These are phyloP conservation scores for Drosophila paracracens DNA, from an alignment of 2,888 invertebrate genomes.

Conservation along the genomic window DNA sequence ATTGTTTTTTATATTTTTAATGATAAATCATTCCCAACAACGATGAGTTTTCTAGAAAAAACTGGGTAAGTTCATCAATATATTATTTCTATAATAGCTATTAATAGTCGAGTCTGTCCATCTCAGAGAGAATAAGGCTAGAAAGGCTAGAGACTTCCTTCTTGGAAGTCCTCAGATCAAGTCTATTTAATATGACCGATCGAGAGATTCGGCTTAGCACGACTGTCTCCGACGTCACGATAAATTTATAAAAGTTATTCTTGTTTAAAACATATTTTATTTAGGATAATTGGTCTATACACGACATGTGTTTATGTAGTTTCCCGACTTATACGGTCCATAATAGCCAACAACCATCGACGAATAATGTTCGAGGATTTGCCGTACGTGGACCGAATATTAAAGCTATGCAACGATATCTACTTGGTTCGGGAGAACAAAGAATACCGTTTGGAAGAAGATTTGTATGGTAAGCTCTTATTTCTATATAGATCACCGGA, in stretches of 20 bases:
- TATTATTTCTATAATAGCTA: background rate
- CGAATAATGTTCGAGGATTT: conserved; percentile 95
- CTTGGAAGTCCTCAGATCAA: background rate
- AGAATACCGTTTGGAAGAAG: conserved; percentile 96
- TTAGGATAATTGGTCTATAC: conserved; percentile 97
- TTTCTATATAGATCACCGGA: conserved; percentile 99
- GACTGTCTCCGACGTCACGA: background rate
- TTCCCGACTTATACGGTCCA: conserved; percentile 93
- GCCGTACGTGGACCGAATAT: conserved; percentile 92
- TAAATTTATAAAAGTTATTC: background rate
- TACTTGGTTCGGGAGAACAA: conserved; percentile 95
- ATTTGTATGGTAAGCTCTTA: conserved; percentile 97
- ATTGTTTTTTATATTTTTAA: conserved; percentile 93
- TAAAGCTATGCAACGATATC: conserved; percentile 92
- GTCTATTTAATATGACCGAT: background rate
- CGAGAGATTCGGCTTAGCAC: background rate
- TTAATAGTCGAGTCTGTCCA: background rate
- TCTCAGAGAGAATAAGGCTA: background rate
- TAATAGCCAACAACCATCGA: conserved; percentile 93
- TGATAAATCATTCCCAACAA: conserved; percentile 95
- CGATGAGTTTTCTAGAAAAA: conserved; percentile 94
- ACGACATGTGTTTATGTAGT: conserved; percentile 96
- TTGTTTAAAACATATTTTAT: background rate
- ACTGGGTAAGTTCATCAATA: conserved; percentile 90
- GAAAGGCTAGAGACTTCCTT: background rate